Conservation (phyloP, 2,888 invertebrate genomes). For the Atethmia centrago region DNA sequence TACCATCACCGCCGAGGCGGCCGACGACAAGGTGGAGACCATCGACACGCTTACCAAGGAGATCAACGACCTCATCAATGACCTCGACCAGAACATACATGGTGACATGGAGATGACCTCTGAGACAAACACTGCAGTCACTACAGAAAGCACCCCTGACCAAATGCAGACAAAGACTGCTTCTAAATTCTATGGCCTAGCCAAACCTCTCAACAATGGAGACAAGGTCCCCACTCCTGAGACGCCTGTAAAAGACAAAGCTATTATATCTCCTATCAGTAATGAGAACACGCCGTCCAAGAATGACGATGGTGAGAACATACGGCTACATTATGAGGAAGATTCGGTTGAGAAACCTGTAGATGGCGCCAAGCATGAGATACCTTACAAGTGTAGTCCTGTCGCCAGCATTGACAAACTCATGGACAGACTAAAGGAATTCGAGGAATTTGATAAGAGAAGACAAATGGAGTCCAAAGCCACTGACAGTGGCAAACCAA, state of each 20-base stretch:
- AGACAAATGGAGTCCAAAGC: conserved; percentile 84
- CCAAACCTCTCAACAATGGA: conserved; percentile 81
- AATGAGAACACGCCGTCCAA: conserved; percentile 85
- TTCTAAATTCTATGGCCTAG: conserved; percentile 82
- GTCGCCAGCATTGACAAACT: conserved; percentile 88
- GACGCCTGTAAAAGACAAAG: conserved; percentile 85
- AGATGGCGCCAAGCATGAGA: conserved; percentile 80
- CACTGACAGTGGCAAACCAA: conserved; percentile 79
- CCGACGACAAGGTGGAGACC: conserved; percentile 84
- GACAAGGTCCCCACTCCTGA: conserved; percentile 78
- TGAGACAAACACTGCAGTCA: conserved; percentile 55
- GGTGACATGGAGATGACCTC: conserved; percentile 77
- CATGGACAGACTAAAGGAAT: conserved; percentile 88
- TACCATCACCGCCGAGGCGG: conserved; percentile 68
- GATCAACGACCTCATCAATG: conserved; percentile 87
- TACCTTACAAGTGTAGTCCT: conserved; percentile 81
- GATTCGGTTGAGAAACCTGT: conserved; percentile 83
- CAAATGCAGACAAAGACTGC: conserved; percentile 81
- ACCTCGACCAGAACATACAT: conserved; percentile 86
- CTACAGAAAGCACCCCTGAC: conserved; percentile 64
- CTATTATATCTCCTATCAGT: conserved; percentile 71
- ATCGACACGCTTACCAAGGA: conserved; percentile 86
- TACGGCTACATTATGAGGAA: conserved; percentile 86
- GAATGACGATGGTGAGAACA: conserved; percentile 86
- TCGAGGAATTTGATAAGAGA: conserved; percentile 88